Percentiles rank a stretch among this genome's conserved stretches.
phyloP scores from a whole-genome alignment of 2,797 vertebrate species.

The Eulemur albifrons region DNA sequence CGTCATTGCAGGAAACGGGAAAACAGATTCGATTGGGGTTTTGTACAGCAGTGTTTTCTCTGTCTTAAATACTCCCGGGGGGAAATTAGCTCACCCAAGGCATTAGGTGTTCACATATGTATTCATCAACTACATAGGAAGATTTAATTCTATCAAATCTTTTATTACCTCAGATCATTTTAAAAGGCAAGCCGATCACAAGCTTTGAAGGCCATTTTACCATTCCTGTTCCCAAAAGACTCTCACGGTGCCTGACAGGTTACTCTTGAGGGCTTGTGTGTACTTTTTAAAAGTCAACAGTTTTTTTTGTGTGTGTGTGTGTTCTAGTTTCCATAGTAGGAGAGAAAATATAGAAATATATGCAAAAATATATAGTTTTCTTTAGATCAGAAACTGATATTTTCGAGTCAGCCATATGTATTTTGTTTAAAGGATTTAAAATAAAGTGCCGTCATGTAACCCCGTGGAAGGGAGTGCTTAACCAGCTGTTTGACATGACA shows the following conservation, averaged over 20 bases:
- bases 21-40: conserved; percentile 52
- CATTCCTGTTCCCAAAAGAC: conserved; percentile 75
- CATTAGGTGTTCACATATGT: conserved; percentile 69
- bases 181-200: conserved; percentile 55
- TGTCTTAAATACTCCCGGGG: conserved; percentile 73
- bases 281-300: conserved; percentile 68
- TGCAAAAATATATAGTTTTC: conserved; percentile 87
- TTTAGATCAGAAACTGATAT: conserved; percentile 86
- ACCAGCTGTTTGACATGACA: conserved; percentile 67
- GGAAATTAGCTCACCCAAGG: neutral
- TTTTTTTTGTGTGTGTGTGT: conserved; percentile 50
- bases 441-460: conserved; percentile 67
- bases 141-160: conserved; percentile 79
- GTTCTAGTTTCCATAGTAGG: conserved; percentile 77
- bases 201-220: conserved; percentile 71
- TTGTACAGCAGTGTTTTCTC: conserved; percentile 70
- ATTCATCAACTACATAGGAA: conserved; percentile 79
- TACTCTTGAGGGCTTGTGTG: conserved; percentile 77
- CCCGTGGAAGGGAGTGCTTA: conserved; percentile 39
- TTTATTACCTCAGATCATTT: conserved; percentile 84
- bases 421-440: conserved; percentile 84
- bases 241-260: conserved; percentile 76
- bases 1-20: neutral
- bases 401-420: conserved; percentile 87
- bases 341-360: conserved; percentile 84